Base-by-base conservation (phyloP, 2,888 invertebrate species). In the Toxonevra muliebris region DNA sequence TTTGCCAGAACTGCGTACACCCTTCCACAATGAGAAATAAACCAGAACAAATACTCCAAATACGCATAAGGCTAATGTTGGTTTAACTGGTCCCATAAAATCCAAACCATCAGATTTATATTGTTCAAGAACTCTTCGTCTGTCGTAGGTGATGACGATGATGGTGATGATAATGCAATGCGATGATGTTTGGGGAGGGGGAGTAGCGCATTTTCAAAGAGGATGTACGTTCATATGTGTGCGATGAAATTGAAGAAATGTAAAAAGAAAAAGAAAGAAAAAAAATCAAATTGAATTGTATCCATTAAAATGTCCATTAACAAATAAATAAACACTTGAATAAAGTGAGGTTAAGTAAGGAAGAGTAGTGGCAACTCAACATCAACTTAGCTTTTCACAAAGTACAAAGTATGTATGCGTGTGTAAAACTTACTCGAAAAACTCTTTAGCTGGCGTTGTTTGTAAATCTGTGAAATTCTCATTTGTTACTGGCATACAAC, bases 1-100 rank as follows among this genome's bases (percentile, higher is more conserved):
- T 90, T 97, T 97, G 75, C 97, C 97, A 57, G 96, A 92, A 82
- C 94, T 94, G 72, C 92, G 89, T 7, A 95, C 94, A 8, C 97
- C 97, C 86, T 97, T 97, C 97, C 97, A 97, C 10, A 98, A 86
- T 0, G 96, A 95, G 87, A 97, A 97, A 86, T 97, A 97, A 74
- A 97, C 97, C 74, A 97, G 88, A 45, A 96, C 87, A 85, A 97
- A 97, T 68, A 97, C 96, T 4, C 94, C 91, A 76, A 95, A 91
- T 48, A 97, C 92, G 84, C 97, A 97, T 52, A 95, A 87, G 0
- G 96, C 96, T 74, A 97, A 88, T 10, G 95, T 91, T 78, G 94
- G 93, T 84, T 95, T 96, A 75, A 97, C 91, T 30, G 93, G 91
- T 2, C 97, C 97, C 88, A 97, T 91, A 80, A 92, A 87, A 80